A percentile compares a stretch with the other conserved stretches of the same genome.
Conservation (phyloP, 2,113 vertebrate genomes). For the Dasyprocta punctata region DNA sequence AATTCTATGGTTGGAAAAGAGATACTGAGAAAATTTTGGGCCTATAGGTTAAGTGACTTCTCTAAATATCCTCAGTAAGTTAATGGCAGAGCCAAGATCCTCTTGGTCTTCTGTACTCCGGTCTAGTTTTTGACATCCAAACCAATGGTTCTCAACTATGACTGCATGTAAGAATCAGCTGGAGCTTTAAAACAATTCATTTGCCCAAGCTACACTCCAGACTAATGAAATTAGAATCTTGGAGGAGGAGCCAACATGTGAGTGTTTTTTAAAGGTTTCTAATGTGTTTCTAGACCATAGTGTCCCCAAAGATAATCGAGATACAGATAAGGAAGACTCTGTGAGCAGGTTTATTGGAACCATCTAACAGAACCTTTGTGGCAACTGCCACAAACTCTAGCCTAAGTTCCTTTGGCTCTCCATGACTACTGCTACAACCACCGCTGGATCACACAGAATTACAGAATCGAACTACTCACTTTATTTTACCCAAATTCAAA, state of each 20-base stretch:
- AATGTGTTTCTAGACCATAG: slow-evolving; percentile 9
- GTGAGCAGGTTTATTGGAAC: slow-evolving; percentile 47
- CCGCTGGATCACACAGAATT: not conserved
- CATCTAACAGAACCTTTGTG: slow-evolving; percentile 27
- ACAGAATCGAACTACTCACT: not conserved
- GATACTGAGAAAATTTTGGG: not conserved
- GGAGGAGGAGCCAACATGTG: not conserved
- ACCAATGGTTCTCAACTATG: slow-evolving; percentile 21
- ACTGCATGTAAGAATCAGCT: not conserved
- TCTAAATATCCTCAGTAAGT: slow-evolving; percentile 3
- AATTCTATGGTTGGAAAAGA: slow-evolving; percentile 12
- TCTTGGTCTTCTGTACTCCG: not conserved
- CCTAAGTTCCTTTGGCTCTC: not conserved
- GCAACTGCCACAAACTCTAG: slow-evolving; percentile 31
- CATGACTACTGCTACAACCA: not conserved
- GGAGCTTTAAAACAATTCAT: slow-evolving; percentile 28
- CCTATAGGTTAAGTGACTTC: not conserved
- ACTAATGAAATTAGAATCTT: slow-evolving; percentile 29
- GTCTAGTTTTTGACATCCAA: slow-evolving; percentile 18
- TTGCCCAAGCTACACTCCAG: not conserved
- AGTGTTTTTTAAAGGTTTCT: not conserved
- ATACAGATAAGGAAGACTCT: not conserved
- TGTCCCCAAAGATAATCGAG: not conserved
- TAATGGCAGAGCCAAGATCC: slow-evolving; percentile 1
- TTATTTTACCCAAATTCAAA: slow-evolving; percentile 47